These are phyloP conservation scores for Metopia argyrocephala DNA, from an alignment of 2,888 invertebrate species.

Conservation along the genomic window DNA sequence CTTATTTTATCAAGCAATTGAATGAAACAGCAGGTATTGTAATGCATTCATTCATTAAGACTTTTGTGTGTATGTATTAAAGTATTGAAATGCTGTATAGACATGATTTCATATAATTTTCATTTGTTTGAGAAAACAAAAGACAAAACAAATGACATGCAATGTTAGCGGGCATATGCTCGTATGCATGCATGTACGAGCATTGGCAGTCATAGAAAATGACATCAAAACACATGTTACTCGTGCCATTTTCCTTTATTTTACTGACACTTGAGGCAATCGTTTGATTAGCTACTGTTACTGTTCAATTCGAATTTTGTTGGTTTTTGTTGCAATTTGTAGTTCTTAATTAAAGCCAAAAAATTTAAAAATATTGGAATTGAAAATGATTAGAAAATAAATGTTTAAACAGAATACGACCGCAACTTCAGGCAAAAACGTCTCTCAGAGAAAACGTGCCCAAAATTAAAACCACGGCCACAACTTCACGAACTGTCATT, in stretches of 20 bases:
- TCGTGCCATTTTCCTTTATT: slow-evolving; percentile 6
- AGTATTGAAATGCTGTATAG: slow-evolving; percentile 3
- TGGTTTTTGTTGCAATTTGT: not conserved
- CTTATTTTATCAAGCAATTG: too few species aligned
- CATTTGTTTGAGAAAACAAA: slow-evolving; percentile 13
- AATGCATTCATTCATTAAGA: not conserved
- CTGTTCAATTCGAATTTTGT: too few species aligned
- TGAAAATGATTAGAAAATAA: too few species aligned
- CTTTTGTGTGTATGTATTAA: not conserved
- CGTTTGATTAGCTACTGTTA: slow-evolving; percentile 27
- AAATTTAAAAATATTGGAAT: too few species aligned
- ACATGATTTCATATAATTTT: not conserved
- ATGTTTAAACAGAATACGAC: too few species aligned
- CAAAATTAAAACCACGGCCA: too few species aligned
- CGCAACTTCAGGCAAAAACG: too few species aligned
- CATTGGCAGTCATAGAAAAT: slow-evolving; percentile 12
- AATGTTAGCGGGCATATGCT: slow-evolving; percentile 33
- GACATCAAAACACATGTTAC: slow-evolving; percentile 29
- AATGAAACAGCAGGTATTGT: not conserved
- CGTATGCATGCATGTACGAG: too few species aligned
- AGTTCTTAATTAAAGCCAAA: slow-evolving; percentile 7
- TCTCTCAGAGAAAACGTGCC: too few species aligned
- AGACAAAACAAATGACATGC: not conserved
- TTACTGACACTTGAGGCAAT: slow-evolving; percentile 27
- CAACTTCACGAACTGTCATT: too few species aligned